Percentiles rank a stretch among this genome's conserved stretches.
Conservation (phyloP, 2,113 vertebrate genomes). For the Ailuropoda melanoleuca region DNA sequence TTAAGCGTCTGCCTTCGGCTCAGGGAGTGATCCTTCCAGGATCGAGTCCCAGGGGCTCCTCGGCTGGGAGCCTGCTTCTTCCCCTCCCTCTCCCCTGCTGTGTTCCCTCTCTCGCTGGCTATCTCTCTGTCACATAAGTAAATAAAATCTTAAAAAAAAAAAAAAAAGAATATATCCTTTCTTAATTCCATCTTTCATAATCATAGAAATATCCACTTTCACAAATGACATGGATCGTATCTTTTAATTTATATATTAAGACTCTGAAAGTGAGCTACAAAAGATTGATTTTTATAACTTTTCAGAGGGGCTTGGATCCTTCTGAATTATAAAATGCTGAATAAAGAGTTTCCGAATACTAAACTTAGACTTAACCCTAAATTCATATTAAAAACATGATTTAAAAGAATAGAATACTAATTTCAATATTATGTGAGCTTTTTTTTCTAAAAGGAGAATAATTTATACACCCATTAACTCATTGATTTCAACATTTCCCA, state of each 20-base stretch:
- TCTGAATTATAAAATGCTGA: background rate
- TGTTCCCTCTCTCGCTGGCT: too few species aligned
- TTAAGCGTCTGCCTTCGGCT: too few species aligned
- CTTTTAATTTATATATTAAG: background rate
- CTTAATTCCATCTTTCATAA: conserved; percentile 50
- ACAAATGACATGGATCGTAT: background rate
- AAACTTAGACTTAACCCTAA: conserved; percentile 3
- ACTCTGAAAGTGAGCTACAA: background rate
- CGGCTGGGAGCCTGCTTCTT: too few species aligned
- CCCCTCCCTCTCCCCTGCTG: too few species aligned
- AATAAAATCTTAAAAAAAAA: too few species aligned
- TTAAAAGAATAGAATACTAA: conserved; percentile 71
- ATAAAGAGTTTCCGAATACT: background rate
- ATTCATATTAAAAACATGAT: background rate
- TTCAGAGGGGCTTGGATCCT: background rate
- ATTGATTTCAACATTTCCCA: background rate
- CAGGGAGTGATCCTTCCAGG: too few species aligned
- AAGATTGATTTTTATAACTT: background rate
- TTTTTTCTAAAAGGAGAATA: background rate
- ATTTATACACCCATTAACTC: background rate
- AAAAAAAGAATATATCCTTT: conserved; percentile 66
- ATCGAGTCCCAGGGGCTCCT: too few species aligned
- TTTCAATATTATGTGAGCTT: conserved; percentile 52
- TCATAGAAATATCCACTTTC: conserved; percentile 36
- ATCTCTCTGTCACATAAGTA: too few species aligned